Evolutionary conservation across 2,797 vertebrate genomes (phyloP), one percentile per base, ranked within the genome.

Genomic region (Cryptoprocta ferox): DNA sequence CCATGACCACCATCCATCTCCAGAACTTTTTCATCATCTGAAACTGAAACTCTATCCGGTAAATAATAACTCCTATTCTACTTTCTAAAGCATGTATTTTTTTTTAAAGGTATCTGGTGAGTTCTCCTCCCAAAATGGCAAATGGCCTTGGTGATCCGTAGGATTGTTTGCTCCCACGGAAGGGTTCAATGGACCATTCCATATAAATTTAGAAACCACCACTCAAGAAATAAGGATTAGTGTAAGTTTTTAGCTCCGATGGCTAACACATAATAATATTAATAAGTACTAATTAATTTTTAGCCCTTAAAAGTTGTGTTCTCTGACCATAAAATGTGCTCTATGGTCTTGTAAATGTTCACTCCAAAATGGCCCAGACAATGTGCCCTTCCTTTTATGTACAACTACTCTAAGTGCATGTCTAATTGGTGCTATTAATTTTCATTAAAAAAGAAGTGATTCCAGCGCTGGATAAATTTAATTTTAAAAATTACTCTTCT

Each of bases 341-440:
- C 26, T 79, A 9, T 80, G 50, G 32, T 85, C 56, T 97, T 94
- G 2, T 92, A 91, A 95, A 48, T 28, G 5, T 89, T 39, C 70
- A 4, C 30, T 81, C 28, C 80, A 70, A 92, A 79, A 65, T 71
- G 45, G 37, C 28, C 61, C 61, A 65, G 53, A 70, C 30, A 89
- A 35, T 21, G 10, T 95, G 50, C 53, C 26, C 6, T 61, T 95
- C 37, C 21, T 48, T 86, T 81, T 65, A 79, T 79, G 26, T 90
- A 56, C 32, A 79, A 42, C 75, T 85, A 53, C 37, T 89, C 42
- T 80, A 86, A 91, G 28, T 71, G 26, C 32, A 39, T 87, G 39
- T 90, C 42, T 95, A 56, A 91, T 66, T 86, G 88, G 81, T 94
- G 32, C 71, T 89, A 63, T 83, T 96, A 73, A 91, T 92, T 95